Evolutionary conservation across 2,888 invertebrate genomes (phyloP), one percentile per base, ranked within the genome.

Genomic region (Agonopterix alstromeriana): DNA sequence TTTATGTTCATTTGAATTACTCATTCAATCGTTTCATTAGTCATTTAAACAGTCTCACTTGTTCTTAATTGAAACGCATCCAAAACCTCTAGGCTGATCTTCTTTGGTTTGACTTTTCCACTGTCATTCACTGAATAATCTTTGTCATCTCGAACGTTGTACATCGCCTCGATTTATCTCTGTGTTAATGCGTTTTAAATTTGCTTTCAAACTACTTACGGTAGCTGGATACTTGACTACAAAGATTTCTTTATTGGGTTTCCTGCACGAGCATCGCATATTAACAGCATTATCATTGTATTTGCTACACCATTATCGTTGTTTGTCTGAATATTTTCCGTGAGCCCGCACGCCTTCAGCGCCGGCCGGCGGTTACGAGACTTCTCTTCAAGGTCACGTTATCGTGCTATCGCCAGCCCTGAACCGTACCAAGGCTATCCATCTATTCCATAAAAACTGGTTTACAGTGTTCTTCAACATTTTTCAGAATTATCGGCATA

Each of bases 371-470:
- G 67, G 73, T 78, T 79, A 79, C 76, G 76, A 76, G 75, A 70
- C 77, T 78, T 72, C 71, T 70, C 58, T 65, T 67, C 87, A 88
- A 88, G 88, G 88, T 85, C 87, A 78, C 81, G 83, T 87, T 87
- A 87, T 88, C 88, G 81, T 77, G 78, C 77, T 82, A 82, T 81
- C 83, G 83, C 73, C 79, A 81, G 73, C 79, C 82, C 81, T 81
- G 79, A 77, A 75, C 79, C 67, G 66, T 61, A 71, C 61, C 78
- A 81, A 82, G 82, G 81, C 69, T 75, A 65, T 46, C 60, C 58
- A 49, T 56, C 57, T 59, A 54, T 55, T 53, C 48, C 42, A 42
- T 36, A 2, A 9, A 42, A 36, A 49, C 27, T 27, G 27, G 27
- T 27, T 27, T 27, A 7, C 27, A 27, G 27, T 50, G 48, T 56